Base-by-base conservation (phyloP, 1,140 invertebrate species). In the Zaprionus tsacasi region DNA sequence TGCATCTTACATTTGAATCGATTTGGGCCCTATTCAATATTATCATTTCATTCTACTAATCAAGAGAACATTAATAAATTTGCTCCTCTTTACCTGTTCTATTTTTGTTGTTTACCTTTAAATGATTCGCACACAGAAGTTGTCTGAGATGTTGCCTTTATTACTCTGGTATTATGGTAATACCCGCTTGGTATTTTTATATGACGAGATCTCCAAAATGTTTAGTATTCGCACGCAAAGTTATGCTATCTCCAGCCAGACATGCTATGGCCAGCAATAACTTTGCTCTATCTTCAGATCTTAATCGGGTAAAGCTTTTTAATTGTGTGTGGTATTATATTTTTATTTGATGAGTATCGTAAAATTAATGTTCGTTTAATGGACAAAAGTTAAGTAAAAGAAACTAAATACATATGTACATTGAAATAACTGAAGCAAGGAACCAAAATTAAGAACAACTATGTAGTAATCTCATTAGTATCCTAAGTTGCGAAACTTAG, bases 341-440 rank as follows among this genome's bases (percentile, higher is more conserved):
- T 50, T 50, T 50, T 50, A 50, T 50, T 50, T 25, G 11, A 12
- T 50, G 45, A 50, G 17, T 50, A 25, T 50, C 17, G 45, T 50
- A 11, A 50, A 50, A 50, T 25, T 50, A 15, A 25, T 25, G 45
- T 17, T 12, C 45, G 11, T 12, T 50, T 50, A 8, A 10, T 45
- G 7, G n/a, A 45, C 6, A 15, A 15, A 15, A 15, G 40, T 45
- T 15, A 45, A 1, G 21, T 45, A n/a, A 2, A 15, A 45, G 7
- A 8, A 45, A 45, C 13, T 40, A 30, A 30, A 30, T 1, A 27
- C 25, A 27, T 27, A 27, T 27, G 25, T 27, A 27, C 2, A 43
- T n/a, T 0, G 45, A 48, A 48, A 17, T 48, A 21, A 6, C 45
- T 48, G 45, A 21, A 48, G 10, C 40, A 11, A 25, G 45, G 8